Base-by-base conservation (phyloP, 1,140 invertebrate species). In the Drosophila leontia region DNA sequence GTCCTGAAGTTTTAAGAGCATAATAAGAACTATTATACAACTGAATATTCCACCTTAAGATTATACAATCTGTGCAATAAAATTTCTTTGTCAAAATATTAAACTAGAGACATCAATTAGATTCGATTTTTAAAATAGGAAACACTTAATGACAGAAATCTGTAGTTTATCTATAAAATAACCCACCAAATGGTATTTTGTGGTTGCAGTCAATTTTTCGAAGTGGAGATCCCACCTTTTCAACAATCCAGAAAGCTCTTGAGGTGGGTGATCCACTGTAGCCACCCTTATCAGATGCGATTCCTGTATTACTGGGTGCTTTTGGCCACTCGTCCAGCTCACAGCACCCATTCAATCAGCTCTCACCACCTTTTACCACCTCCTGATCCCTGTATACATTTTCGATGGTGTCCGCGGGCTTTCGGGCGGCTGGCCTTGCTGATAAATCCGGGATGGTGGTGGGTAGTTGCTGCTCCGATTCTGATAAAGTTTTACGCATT, bases 401-500 rank as follows among this genome's bases (percentile, higher is more conserved):
- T 65, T 65, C 13, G 23, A 65, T 50, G 61, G 61, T 50, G 65
- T 17, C 65, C 65, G 11, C 35, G 26, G 44, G n/a, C 32, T 15
- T 53, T 37, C 4, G 42, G 50, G 48, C 44, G 7, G 44, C 37
- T 72, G 60, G 45, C 42, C 56, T 57, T 55, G 70, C 56, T 72
- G 74, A 82, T 75, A 82, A 65, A 19, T 42, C 35, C 37, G 26
- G 32, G 48, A 15, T 67, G 61, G 51, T 64, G 82, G 51, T 64
- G 77, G 61, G 61, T 55, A 69, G 56, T 76, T 74, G 19, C 67
- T 70, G 67, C 39, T 39, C 48, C 50, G 62, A 37, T 68, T 68
- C 45, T 51, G 67, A 72, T 86, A 85, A 86, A 85, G 68, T 56
- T 78, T 84, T 70, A 23, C 41, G 32, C 45, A 59, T 77, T 58